phyloP scores from a whole-genome alignment of 2,113 vertebrate species.

The Solenodon paradoxus region DNA sequence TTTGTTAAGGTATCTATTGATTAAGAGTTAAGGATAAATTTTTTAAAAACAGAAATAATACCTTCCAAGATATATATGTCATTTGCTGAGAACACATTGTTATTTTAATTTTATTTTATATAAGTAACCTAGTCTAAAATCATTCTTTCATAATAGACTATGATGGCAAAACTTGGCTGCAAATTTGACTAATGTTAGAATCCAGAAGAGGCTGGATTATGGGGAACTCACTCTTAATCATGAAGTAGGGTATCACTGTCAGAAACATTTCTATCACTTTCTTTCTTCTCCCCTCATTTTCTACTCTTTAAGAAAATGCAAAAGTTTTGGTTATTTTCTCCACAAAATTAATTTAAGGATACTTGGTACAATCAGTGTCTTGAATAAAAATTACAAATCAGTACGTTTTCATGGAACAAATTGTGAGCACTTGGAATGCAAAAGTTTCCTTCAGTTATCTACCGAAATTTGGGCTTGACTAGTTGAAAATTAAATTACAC shows the following conservation, averaged over 20 bases:
- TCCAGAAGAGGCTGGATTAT: background rate
- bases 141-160: background rate
- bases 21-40: background rate
- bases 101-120: slow-evolving; percentile 12
- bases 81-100: background rate
- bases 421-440: background rate
- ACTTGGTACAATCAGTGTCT: rapidly evolving
- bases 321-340: background rate
- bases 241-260: background rate
- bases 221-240: background rate
- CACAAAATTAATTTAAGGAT: background rate
- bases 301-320: background rate
- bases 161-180: background rate
- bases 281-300: background rate
- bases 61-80: background rate
- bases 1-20: background rate
- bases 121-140: background rate
- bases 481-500: background rate
- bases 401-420: background rate
- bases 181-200: background rate
- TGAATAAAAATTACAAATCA: background rate
- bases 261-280: background rate
- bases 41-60: background rate
- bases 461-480: background rate
- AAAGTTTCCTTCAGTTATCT: background rate